Base-by-base conservation (phyloP, 2,888 invertebrate genomes). In the Pherbina coryleti region DNA sequence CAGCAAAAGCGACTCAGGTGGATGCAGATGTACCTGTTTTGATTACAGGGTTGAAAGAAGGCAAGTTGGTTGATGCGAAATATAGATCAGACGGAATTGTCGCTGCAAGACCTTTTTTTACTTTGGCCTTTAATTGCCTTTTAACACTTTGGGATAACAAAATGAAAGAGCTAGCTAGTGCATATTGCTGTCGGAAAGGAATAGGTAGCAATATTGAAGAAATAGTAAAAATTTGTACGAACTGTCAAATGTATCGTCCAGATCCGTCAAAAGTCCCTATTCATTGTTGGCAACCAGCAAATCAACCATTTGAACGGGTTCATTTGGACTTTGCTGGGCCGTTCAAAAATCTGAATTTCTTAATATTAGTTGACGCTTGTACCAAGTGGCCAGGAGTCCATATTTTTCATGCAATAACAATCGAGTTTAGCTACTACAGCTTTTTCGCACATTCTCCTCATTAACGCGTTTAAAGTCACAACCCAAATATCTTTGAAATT, bases 121-220 rank as follows among this genome's bases (percentile, higher is more conserved):
- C n/a, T n/a, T n/a, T n/a, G n/a, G n/a, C n/a, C n/a, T n/a, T n/a
- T n/a, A 37, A 37, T 37, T 37, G 57, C 37, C 73, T 51, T 51
- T 81, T 34, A 51, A 25, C 79, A 83, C 69, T 78, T 81, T 66
- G 80, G 82, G 5, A 78, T 78, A 4, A 62, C 73, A 2, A 75
- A 75, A 80, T 79, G 76, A 83, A 83, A 71, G 28, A 44, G 5
- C 55, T 80, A 78, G 83, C 82, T 14, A 53, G 80, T 22, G 57
- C 34, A 2, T 75, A 82, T 37, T 82, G 83, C 51, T 83, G 82
- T 79, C 84, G 82, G 76, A 81, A 81, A 8, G 81, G 78, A 34
- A 79, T 55, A 22, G 55, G 22, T 7, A 22, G n/a, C 7, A 22
- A 55, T 55, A 55, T 55, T n/a, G n/a, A 55, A 55, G 55, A 55